Evolutionary conservation across 2,113 vertebrate genomes (phyloP).

Genomic region (Xiphorhynchus elegans): DNA sequence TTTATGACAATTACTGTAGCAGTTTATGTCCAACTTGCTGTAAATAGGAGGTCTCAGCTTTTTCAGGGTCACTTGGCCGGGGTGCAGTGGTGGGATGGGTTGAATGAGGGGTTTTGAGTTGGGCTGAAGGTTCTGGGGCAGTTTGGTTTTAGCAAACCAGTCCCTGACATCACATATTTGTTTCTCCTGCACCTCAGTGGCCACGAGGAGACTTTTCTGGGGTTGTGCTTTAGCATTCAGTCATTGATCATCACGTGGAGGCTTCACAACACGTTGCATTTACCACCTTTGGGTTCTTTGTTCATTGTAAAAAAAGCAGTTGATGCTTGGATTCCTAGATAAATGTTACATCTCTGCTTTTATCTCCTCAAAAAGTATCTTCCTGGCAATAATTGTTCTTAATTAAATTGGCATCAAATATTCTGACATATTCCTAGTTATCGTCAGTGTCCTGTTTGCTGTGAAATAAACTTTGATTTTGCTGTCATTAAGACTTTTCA

Average conservation of each 20-base stretch:
- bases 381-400: neutral
- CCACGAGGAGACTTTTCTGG: neutral
- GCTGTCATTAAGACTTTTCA: conserved; percentile 19
- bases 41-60: neutral
- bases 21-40: neutral
- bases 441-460: neutral
- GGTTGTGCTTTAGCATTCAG: neutral
- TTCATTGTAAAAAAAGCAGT: neutral
- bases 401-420: conserved; percentile 11
- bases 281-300: neutral
- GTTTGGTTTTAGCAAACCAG: neutral
- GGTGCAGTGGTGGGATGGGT: neutral
- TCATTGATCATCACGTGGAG: neutral
- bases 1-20: neutral
- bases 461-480: conserved; percentile 43
- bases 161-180: neutral
- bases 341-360: neutral
- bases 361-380: neutral
- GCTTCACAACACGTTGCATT: neutral
- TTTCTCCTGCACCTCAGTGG: neutral
- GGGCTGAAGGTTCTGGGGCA: neutral
- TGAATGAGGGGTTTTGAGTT: neutral
- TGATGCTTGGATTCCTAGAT: neutral
- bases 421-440: neutral
- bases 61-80: neutral